Base-by-base conservation (phyloP, 2,888 invertebrate species). In the Drosophila fulvimacula region DNA sequence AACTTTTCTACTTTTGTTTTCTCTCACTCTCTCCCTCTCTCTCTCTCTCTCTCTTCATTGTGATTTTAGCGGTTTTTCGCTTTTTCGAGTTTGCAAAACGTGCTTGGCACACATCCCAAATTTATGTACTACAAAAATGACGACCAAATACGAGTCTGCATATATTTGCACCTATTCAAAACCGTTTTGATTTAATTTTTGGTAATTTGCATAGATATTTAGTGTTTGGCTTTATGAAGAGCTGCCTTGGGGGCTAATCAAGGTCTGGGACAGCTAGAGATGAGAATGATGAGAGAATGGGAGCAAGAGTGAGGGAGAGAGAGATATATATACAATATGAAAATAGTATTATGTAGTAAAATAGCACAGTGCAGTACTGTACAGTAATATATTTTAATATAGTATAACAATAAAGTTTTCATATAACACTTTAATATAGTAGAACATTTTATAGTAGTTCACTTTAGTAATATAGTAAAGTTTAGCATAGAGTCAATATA, bases 31-130 rank as follows among this genome's bases (percentile, higher is more conserved):
- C n/a, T n/a, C n/a, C n/a, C n/a, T n/a, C n/a, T n/a, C n/a, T n/a
- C n/a, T n/a, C n/a, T n/a, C n/a, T n/a, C n/a, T n/a, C n/a, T 30
- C 11, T 11, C 5, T 6, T 17, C 1, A 17, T 48, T 61, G 49
- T 58, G 46, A 49, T 64, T 62, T 78, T 49, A 51, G 63, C 57
- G 27, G 39, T 27, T 63, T 72, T 70, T 69, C 52, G 19, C 44
- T 53, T 62, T 55, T 58, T 61, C 53, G 69, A 51, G 60, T 55
- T 58, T 58, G 55, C 71, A 59, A 79, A 86, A 84, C 89, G 87
- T 84, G 84, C 89, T 83, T 83, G 84, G 87, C 89, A 75, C 83
- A 73, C 84, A 73, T 79, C 46, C 42, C 58, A 73, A 38, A 48
- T 52, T n/a, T 30, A 57, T 41, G 10, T 5, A 17, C 36, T 19